Base-by-base conservation (phyloP, 1,140 invertebrate genomes). In the Meloidogyne exigua region DNA sequence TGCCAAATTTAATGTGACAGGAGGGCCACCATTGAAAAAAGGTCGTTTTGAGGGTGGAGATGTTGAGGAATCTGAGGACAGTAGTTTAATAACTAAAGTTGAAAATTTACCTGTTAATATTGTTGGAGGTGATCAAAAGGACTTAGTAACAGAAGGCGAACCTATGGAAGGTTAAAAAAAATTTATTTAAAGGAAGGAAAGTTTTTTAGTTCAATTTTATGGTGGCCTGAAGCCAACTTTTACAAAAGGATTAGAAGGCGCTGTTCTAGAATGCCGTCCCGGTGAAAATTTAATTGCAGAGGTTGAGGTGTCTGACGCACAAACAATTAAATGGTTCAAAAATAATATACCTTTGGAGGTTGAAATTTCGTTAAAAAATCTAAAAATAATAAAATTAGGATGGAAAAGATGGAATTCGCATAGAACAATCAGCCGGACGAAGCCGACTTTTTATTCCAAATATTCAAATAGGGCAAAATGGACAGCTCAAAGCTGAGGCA, bases 341-440 rank as follows among this genome's bases (percentile, higher is more conserved):
- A 80, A 86, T 66, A 86, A 85, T 42, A 71, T 84, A 65, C 79
- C 77, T 12, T 64, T 85, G 32, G 64, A 87, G 39, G 70, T 79
- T n/a, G 64, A 39, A n/a, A 72, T 15, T 26, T 49, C 62, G 10
- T 11, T n/a, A 23, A 72, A n/a, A 49, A 72, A n/a, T 13, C 4
- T 12, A 62, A 32, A 32, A 15, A 15, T 11, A 5, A 11, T 10
- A 21, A 57, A 57, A 80, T 71, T 64, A 82, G 80, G 73, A 84
- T 74, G 83, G 84, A 36, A 64, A 75, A 21, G 74, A 85, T 69
- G 83, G 83, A 26, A 71, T 86, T n/a, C 69, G 75, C 0, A 84
- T 86, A 36, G 72, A 73, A n/a, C 57, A 57, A 73, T 25, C 42
- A 21, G 28, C 26, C 28, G 72, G 44, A 44, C 36, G 23, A 65